Percentiles rank a stretch among this genome's conserved stretches.
phyloP scores from a whole-genome alignment of 2,113 vertebrate species.

The Zootoca vivipara region DNA sequence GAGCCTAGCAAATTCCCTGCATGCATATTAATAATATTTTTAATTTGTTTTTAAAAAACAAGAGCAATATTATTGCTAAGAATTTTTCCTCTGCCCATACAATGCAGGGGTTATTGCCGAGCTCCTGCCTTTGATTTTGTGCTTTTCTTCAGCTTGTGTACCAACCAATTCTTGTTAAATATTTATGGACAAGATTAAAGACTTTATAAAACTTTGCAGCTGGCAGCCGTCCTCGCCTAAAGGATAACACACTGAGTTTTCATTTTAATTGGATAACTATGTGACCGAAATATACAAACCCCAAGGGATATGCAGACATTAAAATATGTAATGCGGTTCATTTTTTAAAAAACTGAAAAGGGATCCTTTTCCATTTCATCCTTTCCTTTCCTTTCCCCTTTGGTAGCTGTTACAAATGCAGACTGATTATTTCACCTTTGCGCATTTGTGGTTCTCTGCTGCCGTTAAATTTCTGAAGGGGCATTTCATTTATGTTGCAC shows the following conservation, averaged over 20 bases:
- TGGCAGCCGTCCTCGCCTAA: constrained; percentile 79
- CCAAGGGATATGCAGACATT: constrained; percentile 70
- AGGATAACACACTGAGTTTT: constrained; percentile 77
- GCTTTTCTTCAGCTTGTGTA: constrained; percentile 78
- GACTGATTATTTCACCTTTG: constrained; percentile 59
- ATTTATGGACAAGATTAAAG: constrained; percentile 85
- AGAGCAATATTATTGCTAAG: constrained; percentile 51
- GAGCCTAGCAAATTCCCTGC: constrained; percentile 54
- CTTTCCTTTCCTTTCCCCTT: constrained; percentile 54
- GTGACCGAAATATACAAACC: constrained; percentile 78
- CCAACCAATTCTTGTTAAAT: constrained; percentile 82
- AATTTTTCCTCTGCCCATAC: constrained; percentile 55
- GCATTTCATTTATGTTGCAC: neutral
- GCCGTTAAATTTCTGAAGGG: constrained; percentile 39
- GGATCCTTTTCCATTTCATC: constrained; percentile 56
- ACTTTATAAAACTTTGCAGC: constrained; percentile 82
- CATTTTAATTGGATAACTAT: constrained; percentile 82
- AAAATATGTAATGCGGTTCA: constrained; percentile 73
- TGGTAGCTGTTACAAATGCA: constrained; percentile 53
- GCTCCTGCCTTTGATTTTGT: constrained; percentile 76
- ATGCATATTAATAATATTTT: constrained; percentile 64
- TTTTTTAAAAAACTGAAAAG: constrained; percentile 58
- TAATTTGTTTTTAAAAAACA: constrained; percentile 47
- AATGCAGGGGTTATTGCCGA: constrained; percentile 67
- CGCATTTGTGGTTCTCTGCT: constrained; percentile 2